Evolutionary conservation across 2,113 vertebrate genomes (phyloP), one percentile per base, ranked within the genome.

Genomic region (Cheirogaleus medius): DNA sequence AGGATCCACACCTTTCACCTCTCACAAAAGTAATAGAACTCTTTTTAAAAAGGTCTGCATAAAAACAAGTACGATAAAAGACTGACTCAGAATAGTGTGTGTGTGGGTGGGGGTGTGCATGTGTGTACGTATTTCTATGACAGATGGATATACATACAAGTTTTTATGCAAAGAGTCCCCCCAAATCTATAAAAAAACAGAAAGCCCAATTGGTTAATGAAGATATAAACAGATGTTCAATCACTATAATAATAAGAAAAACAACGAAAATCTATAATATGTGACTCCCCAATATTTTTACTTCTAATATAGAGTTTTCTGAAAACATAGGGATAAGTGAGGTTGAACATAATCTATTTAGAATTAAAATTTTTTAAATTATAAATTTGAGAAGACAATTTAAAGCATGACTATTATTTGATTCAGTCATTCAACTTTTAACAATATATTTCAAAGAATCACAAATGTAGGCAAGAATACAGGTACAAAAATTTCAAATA

Each of bases 71-170:
- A 82, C 7, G 32, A 78, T 9, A 21, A 82, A 60, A 32, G 23
- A 82, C 23, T 32, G 7, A 8, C 1, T 82, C 27, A 63, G 39
- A 82, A 44, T 0, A 82, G 5, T 63, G 18, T 44, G 29, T 42
- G 44, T 42, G 21, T 5, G 1, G 6, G 13, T 80, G 21, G 37
- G 18, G n/a, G 17, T 0, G 3, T 1, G 5, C 18, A n/a, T n/a
- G 18, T 77, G 18, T 21, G 1, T 52, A 54, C 34, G 14, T n/a
- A n/a, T 54, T 54, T 54, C 15, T 80, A n/a, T 54, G 76, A 80
- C 11, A n/a, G 9, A 54, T n/a, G 18, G 17, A 54, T 52, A 54
- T 5, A n/a, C 21, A n/a, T 78, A 54, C 10, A 10, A 71, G 23
- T 21, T 71, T 52, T 77, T 74, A 52, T 21, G 47, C 47, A 52